Evolutionary conservation across 2,888 invertebrate species (phyloP).

Genomic region (Polyommatus icarus): DNA sequence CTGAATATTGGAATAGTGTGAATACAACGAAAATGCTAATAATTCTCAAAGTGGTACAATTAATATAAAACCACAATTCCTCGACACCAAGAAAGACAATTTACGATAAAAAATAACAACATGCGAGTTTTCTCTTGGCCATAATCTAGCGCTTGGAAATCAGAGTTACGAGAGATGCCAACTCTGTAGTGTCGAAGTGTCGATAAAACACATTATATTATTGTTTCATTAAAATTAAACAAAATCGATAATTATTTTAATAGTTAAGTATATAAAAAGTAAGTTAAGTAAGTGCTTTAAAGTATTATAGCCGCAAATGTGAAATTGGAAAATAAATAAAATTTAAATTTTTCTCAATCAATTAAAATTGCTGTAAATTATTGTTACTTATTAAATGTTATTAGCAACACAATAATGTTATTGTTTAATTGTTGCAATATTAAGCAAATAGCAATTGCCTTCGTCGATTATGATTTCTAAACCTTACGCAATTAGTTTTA

Average conservation of each 20-base stretch:
- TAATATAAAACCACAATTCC: constrained; percentile 23
- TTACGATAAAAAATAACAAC: constrained; percentile 29
- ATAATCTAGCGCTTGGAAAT: constrained; percentile 38
- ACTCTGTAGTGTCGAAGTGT: not conserved
- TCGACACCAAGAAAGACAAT: constrained; percentile 20
- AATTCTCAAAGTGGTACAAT: not conserved
- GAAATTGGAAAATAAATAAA: not conserved
- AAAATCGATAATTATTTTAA: not conserved
- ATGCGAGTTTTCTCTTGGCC: constrained; percentile 57
- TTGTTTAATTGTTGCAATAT: not conserved
- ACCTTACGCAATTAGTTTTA: not conserved
- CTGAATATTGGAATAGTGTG: constrained; percentile 31
- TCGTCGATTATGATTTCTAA: constrained; percentile 3
- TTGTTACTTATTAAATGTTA: not conserved
- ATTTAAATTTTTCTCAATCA: not conserved
- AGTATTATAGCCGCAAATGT: not conserved
- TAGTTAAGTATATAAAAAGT: too few relatives aligned
- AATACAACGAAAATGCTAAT: constrained; percentile 9
- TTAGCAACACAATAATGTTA: not conserved
- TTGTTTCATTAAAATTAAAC: not conserved
- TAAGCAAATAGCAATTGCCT: constrained; percentile 1
- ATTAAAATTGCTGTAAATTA: not conserved
- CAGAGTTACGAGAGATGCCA: constrained; percentile 15
- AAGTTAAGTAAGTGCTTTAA: too few relatives aligned
- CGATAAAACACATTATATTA: not conserved